Conservation (phyloP, 2,113 vertebrate species). For the Mungos mungo region DNA sequence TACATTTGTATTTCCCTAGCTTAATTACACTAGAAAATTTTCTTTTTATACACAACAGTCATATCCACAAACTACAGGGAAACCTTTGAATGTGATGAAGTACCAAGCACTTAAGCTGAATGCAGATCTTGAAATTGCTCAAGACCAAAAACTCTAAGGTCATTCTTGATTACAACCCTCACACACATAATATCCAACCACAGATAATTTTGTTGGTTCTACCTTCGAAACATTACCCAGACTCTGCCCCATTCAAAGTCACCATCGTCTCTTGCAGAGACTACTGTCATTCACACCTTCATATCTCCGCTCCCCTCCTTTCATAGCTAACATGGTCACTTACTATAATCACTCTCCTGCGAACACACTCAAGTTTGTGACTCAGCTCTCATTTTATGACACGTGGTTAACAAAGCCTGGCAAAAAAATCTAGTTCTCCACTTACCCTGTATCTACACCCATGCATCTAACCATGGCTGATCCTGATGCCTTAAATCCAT, state of each 20-base stretch:
- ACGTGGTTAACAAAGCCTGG: background rate
- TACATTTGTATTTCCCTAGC: constrained; percentile 5
- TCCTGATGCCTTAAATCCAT: background rate
- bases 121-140: background rate
- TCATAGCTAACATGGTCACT: background rate
- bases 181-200: background rate
- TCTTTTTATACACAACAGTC: background rate
- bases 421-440: constrained; percentile 17
- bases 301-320: background rate
- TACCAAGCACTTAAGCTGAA: background rate
- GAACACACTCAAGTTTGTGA: background rate
- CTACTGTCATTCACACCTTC: background rate
- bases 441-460: background rate
- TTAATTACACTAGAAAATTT: constrained; percentile 29
- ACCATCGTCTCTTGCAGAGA: background rate
- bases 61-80: constrained; percentile 1
- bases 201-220: background rate
- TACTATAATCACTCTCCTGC: background rate
- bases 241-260: background rate
- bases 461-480: background rate
- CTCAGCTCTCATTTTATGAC: background rate
- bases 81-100: background rate
- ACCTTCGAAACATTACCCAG: background rate
- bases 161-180: background rate
- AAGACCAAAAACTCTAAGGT: background rate